These are phyloP conservation scores for Vireo altiloquus DNA, from an alignment of 2,113 vertebrate genomes.

Conservation along the genomic window DNA sequence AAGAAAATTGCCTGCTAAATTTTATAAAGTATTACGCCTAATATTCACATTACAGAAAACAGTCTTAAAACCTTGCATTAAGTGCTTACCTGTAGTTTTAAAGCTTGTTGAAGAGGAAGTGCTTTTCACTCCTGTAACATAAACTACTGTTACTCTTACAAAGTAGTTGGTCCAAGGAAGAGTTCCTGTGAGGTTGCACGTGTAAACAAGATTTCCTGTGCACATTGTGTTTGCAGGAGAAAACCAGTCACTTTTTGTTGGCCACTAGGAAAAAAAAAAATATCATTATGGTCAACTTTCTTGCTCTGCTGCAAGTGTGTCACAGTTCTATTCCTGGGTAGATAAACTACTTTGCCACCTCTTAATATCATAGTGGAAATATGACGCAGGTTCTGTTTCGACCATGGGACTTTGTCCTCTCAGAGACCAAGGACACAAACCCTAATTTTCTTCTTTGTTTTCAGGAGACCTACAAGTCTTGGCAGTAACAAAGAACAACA, in stretches of 20 bases:
- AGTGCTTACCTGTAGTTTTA: slow-evolving; percentile 66
- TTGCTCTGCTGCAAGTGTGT: background rate
- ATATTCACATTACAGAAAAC: background rate
- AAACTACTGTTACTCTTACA: slow-evolving; percentile 59
- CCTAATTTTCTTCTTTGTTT: background rate
- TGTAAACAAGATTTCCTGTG: slow-evolving; percentile 19
- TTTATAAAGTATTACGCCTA: background rate
- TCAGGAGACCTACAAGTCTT: background rate
- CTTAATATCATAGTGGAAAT: background rate
- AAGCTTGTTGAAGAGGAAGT: slow-evolving; percentile 62
- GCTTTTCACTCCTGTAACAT: slow-evolving; percentile 58
- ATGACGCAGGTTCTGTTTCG: background rate
- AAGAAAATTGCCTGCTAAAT: background rate
- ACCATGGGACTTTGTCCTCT: background rate
- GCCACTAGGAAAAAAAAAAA: slow-evolving; percentile 59
- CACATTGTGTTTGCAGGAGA: slow-evolving; percentile 14
- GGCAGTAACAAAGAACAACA: background rate
- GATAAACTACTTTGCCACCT: background rate
- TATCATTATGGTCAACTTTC: background rate
- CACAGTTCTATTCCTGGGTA: background rate
- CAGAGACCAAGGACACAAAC: background rate
- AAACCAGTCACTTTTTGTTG: slow-evolving; percentile 52
- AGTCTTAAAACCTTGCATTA: background rate
- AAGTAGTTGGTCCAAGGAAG: slow-evolving; percentile 59
- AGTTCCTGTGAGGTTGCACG: slow-evolving; percentile 57